These are phyloP conservation scores for Danaus chrysippus DNA, from an alignment of 2,888 invertebrate species.

Conservation along the genomic window DNA sequence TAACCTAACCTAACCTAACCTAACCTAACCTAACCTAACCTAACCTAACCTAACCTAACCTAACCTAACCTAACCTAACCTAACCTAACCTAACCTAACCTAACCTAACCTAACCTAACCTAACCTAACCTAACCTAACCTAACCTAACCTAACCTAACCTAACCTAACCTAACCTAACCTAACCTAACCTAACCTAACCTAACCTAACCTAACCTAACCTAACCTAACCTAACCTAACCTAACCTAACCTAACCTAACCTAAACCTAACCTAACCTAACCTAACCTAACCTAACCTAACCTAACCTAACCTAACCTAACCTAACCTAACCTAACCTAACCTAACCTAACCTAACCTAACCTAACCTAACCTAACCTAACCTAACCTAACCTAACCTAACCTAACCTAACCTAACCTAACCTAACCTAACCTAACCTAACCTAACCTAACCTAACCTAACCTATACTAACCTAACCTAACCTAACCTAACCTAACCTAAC, in stretches of 20 bases:
- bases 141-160: slow-evolving; percentile 15
- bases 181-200: slow-evolving; percentile 15
- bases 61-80: slow-evolving; percentile 15
- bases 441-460: no score
- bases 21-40: slow-evolving; percentile 15
- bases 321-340: slow-evolving; percentile 15
- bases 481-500: slow-evolving; percentile 24
- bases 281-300: slow-evolving; percentile 15
- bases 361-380: slow-evolving; percentile 16
- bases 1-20: slow-evolving; percentile 15
- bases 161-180: slow-evolving; percentile 15
- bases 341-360: slow-evolving; percentile 13
- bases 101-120: slow-evolving; percentile 15
- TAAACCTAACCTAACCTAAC: no score
- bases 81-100: slow-evolving; percentile 15
- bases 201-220: slow-evolving; percentile 15
- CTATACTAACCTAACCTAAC: slow-evolving; percentile 14
- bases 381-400: slow-evolving; percentile 16
- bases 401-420: slow-evolving; percentile 16
- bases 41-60: slow-evolving; percentile 15
- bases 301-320: slow-evolving; percentile 15
- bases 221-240: slow-evolving; percentile 15
- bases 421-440: slow-evolving; percentile 16
- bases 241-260: slow-evolving; percentile 15
- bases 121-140: slow-evolving; percentile 15